A percentile compares a stretch with the other conserved stretches of the same genome.
These are phyloP conservation scores for Eremobia ochroleuca DNA, from an alignment of 2,888 invertebrate species.

Conservation along the genomic window DNA sequence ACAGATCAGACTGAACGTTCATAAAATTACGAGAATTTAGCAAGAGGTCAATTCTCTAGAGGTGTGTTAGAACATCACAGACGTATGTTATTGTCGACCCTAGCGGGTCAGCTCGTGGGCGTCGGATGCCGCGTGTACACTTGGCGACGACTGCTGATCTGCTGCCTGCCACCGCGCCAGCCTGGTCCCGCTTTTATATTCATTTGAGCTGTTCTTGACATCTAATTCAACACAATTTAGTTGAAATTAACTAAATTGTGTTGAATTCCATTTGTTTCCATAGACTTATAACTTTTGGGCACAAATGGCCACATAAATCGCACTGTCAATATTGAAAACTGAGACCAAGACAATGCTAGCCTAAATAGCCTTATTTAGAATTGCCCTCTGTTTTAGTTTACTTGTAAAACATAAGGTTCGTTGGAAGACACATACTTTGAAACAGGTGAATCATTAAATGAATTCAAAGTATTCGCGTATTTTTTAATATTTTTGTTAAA, in stretches of 20 bases:
- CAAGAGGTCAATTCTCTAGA: no score
- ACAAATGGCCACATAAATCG: neutral
- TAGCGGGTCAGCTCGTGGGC: no score
- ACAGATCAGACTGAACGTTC: no score
- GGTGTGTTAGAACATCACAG: neutral
- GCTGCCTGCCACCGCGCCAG: neutral
- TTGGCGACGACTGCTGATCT: conserved; percentile 7
- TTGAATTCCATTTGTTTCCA: neutral
- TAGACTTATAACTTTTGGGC: neutral
- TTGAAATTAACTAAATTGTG: no score
- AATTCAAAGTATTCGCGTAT: neutral
- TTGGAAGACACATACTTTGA: neutral
- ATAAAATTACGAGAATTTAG: no score
- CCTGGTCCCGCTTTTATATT: neutral
- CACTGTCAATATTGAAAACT: neutral
- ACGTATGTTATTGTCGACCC: neutral
- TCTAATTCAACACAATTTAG: neutral
- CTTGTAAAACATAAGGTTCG: neutral
- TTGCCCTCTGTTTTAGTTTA: neutral
- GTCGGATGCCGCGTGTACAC: neutral
- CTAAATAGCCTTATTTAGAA: neutral
- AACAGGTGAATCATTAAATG: neutral
- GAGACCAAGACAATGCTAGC: neutral
- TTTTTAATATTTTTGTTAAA: neutral
- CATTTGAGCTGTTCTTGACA: conserved; percentile 4